phyloP scores from a whole-genome alignment of 2,888 invertebrate genomes.

The Pherbina coryleti region DNA sequence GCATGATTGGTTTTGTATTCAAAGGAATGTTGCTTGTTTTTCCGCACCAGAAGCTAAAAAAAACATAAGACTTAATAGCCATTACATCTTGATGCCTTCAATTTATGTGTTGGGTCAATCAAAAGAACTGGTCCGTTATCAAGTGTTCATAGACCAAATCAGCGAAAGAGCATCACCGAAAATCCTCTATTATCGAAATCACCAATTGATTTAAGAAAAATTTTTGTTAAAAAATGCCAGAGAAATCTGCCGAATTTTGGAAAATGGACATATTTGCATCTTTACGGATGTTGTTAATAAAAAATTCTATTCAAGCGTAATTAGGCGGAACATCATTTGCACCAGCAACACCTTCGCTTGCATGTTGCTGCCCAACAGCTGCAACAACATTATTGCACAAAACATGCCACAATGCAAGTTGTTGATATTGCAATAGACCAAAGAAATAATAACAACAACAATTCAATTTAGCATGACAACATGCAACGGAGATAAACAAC shows the following conservation, averaged over 20 bases:
- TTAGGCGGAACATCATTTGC: slow-evolving; percentile 1
- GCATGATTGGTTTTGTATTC: too few relatives aligned
- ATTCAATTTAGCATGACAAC: background rate
- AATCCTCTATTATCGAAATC: too few relatives aligned
- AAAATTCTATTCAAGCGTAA: slow-evolving; percentile 1
- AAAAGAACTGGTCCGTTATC: too few relatives aligned
- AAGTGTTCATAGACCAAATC: too few relatives aligned
- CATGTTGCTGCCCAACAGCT: slow-evolving; percentile 28
- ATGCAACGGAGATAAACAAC: background rate
- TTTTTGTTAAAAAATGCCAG: background rate
- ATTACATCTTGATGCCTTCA: too few relatives aligned
- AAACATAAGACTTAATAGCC: too few relatives aligned
- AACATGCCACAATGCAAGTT: background rate
- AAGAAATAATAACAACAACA: background rate
- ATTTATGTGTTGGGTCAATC: too few relatives aligned
- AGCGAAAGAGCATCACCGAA: too few relatives aligned
- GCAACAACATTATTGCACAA: slow-evolving; percentile 10
- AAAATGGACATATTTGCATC: too few relatives aligned
- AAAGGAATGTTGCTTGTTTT: too few relatives aligned
- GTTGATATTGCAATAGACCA: background rate
- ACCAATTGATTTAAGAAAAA: too few relatives aligned
- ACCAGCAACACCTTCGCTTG: slow-evolving; percentile 32
- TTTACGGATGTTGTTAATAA: background rate
- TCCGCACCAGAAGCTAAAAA: too few relatives aligned
- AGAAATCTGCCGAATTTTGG: background rate